A percentile compares a stretch with the other conserved stretches of the same genome.
These are phyloP conservation scores for Microctenopoma steveboyesi DNA, from an alignment of 2,797 vertebrate genomes.

Conservation along the genomic window DNA sequence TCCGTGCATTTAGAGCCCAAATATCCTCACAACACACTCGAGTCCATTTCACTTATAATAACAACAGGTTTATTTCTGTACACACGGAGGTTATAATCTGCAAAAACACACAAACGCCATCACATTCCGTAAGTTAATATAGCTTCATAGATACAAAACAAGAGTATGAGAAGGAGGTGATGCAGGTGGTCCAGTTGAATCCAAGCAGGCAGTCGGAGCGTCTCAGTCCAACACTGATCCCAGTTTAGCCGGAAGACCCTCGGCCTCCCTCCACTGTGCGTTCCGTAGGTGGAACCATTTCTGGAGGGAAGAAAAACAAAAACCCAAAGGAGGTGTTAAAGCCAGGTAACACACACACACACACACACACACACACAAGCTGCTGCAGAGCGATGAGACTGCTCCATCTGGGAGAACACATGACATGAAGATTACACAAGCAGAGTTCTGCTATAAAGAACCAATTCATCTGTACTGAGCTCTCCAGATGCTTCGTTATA, in stretches of 20 bases:
- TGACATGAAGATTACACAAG: conserved; percentile 45
- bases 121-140: conserved; percentile 74
- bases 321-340: conserved; percentile 1
- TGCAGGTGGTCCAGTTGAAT: conserved; percentile 29
- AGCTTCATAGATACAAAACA: conserved; percentile 68
- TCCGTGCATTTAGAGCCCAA: conserved; percentile 12
- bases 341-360: background rate
- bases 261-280: conserved; percentile 89
- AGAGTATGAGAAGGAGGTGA: conserved; percentile 6
- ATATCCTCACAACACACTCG: conserved; percentile 22
- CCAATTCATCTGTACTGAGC: background rate
- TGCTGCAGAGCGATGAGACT: conserved; percentile 10
- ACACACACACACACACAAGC: background rate
- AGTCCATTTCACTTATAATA: conserved; percentile 50
- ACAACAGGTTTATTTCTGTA: conserved; percentile 76
- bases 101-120: conserved; percentile 71
- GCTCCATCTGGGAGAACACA: background rate
- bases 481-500: conserved; percentile 10
- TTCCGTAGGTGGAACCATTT: conserved; percentile 93
- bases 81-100: conserved; percentile 67
- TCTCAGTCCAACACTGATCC: conserved; percentile 92
- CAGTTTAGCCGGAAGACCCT: conserved; percentile 90
- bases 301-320: conserved; percentile 69
- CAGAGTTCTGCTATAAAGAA: conserved; percentile 19
- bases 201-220: conserved; percentile 7